These are phyloP conservation scores for Rhogogaster chlorosoma DNA, from an alignment of 2,888 invertebrate species.

Conservation along the genomic window DNA sequence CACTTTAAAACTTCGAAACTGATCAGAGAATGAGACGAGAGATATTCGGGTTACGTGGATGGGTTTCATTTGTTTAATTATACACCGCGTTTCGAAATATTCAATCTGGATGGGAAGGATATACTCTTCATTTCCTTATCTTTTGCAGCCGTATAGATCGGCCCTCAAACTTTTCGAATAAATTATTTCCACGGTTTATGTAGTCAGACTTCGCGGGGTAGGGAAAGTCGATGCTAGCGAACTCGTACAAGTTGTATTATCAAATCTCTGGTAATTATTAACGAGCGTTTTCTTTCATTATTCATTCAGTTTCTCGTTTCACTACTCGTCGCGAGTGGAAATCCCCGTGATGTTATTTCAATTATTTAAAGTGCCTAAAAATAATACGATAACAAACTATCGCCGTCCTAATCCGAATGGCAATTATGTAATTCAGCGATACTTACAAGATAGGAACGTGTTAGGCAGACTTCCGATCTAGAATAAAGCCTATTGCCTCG, in stretches of 20 bases:
- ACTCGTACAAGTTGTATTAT: conserved; percentile 18
- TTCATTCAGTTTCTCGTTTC: not conserved
- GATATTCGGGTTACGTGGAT: not conserved
- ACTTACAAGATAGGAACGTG: not conserved
- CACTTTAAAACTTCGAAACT: not conserved
- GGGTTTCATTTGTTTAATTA: conserved; percentile 22
- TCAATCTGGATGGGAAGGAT: conserved; percentile 36
- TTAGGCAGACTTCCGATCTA: not conserved
- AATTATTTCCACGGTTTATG: conserved; percentile 22
- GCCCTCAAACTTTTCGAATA: conserved; percentile 40
- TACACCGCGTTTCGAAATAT: conserved; percentile 20
- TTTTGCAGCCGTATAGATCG: not conserved
- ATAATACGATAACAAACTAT: not conserved
- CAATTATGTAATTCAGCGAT: not conserved
- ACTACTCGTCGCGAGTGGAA: not conserved
- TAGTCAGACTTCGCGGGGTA: not conserved
- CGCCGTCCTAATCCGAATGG: not conserved
- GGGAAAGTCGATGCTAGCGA: not conserved
- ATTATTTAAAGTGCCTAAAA: not conserved
- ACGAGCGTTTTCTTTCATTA: conserved; percentile 14
- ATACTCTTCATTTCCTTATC: conserved; percentile 15
- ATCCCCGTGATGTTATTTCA: not conserved
- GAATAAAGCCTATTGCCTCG: not conserved
- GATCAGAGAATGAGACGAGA: conserved; percentile 11
- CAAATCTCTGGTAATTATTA: conserved; percentile 18